A percentile compares a stretch with the other conserved stretches of the same genome.
Conservation (phyloP, 2,888 invertebrate genomes). For the Campaea margaritaria region DNA sequence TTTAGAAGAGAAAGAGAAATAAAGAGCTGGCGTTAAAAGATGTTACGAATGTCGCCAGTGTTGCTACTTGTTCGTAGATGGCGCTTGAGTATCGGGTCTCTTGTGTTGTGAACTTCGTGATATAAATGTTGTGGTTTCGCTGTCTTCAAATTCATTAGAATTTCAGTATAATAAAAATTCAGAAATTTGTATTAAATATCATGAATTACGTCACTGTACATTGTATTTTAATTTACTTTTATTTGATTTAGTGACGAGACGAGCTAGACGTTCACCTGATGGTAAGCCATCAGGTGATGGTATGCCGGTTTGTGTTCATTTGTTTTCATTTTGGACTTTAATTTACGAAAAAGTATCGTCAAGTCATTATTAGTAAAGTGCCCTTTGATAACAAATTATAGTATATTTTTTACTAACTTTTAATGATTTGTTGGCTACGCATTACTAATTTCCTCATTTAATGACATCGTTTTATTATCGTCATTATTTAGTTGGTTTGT, state of each 20-base stretch:
- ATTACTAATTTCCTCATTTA: neutral
- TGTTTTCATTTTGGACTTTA: no score
- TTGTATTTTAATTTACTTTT: no score
- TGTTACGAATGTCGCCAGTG: constrained; percentile 1
- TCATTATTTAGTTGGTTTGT: no score
- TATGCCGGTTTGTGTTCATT: no score
- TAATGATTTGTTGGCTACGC: neutral
- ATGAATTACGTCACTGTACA: no score
- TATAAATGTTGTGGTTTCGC: constrained; percentile 28
- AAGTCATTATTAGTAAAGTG: neutral
- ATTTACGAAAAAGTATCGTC: no score
- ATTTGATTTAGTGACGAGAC: no score
- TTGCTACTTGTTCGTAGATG: constrained; percentile 15
- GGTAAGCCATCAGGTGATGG: no score
- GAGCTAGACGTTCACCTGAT: no score
- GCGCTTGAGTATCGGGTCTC: constrained; percentile 27
- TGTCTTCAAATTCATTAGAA: constrained; percentile 1
- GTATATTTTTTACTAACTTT: neutral
- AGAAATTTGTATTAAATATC: no score
- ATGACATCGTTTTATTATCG: neutral
- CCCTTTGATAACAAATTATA: neutral
- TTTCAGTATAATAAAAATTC: neutral
- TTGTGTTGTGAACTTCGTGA: constrained; percentile 23
- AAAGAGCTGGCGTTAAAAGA: constrained; percentile 3
- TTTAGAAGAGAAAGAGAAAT: neutral